Conservation (phyloP, 2,888 invertebrate genomes). For the Troglohyphantes excavatus region DNA sequence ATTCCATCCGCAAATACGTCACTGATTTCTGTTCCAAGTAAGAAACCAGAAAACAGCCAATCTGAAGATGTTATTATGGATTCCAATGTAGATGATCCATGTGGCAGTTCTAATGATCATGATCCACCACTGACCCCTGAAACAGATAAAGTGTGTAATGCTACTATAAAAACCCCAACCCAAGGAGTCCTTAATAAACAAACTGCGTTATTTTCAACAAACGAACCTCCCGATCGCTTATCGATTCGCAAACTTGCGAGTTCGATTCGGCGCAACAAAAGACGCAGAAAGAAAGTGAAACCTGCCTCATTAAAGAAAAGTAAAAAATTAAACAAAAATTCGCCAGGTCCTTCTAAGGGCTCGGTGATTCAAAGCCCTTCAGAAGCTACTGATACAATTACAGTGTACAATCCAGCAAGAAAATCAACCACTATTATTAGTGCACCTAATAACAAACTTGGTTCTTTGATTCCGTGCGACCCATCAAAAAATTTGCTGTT, state of each 20-base stretch:
- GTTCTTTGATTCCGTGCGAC: no score
- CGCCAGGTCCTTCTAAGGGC: no score
- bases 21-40: no score
- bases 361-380: no score
- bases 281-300: slow-evolving; percentile 52
- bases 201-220: slow-evolving; percentile 64
- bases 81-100: not conserved
- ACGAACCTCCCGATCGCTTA: slow-evolving; percentile 44
- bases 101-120: not conserved
- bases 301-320: no score
- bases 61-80: slow-evolving; percentile 7
- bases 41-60: no score
- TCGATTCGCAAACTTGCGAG: slow-evolving; percentile 56
- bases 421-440: no score
- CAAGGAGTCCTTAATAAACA: slow-evolving; percentile 28
- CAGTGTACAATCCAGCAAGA: no score
- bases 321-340: no score
- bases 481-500: slow-evolving; percentile 35
- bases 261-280: slow-evolving; percentile 47
- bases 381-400: no score
- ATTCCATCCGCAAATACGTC: no score
- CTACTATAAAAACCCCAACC: not conserved
- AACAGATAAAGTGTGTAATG: not conserved
- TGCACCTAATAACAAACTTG: no score
- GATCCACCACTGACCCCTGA: not conserved